phyloP scores from a whole-genome alignment of 2,113 vertebrate genomes.

The Lamprotornis superbus region DNA sequence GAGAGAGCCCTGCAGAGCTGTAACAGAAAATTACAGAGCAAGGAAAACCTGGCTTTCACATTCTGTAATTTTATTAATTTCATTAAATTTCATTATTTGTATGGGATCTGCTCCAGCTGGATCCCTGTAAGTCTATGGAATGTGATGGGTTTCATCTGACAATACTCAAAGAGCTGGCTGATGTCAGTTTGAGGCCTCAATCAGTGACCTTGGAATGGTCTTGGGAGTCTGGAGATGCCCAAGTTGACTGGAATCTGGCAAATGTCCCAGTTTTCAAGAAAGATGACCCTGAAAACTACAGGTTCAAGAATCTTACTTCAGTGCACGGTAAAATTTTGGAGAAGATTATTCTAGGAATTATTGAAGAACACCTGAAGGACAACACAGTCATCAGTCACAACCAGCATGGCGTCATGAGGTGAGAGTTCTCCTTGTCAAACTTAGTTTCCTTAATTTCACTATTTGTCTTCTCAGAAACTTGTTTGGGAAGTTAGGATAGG shows the following conservation, averaged over 20 bases:
- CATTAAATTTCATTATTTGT: background rate
- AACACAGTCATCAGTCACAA: background rate
- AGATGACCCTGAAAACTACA: background rate
- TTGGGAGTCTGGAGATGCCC: background rate
- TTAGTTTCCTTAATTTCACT: background rate
- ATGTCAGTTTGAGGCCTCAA: background rate
- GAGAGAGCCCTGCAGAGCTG: background rate
- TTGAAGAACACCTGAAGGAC: background rate
- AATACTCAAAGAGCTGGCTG: background rate
- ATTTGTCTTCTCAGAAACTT: background rate
- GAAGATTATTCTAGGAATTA: background rate
- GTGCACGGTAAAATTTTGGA: background rate
- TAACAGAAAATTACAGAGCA: background rate
- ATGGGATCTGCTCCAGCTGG: background rate
- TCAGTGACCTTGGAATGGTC: background rate
- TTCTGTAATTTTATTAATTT: background rate
- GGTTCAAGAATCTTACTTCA: background rate
- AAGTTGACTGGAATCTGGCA: background rate
- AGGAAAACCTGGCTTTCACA: background rate
- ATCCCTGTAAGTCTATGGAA: background rate
- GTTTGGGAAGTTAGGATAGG: background rate
- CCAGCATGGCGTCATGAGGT: background rate
- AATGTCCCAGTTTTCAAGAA: background rate
- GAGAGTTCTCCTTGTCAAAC: background rate
- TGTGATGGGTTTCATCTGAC: background rate